These are phyloP conservation scores for Galeopsomyia nigrocyanea DNA, from an alignment of 2,888 invertebrate species.

Conservation along the genomic window DNA sequence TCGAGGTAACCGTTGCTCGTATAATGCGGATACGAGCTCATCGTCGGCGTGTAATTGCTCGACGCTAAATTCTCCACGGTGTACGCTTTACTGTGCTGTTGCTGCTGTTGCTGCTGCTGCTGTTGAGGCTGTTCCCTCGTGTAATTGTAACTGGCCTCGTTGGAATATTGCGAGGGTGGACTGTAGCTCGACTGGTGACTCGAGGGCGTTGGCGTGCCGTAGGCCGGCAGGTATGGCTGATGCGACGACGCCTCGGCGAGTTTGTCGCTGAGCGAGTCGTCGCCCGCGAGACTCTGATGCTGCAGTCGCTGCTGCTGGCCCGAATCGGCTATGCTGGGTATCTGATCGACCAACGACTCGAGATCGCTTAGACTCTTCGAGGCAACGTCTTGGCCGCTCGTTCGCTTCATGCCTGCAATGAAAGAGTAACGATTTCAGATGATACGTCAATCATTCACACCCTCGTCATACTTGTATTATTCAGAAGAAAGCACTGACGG, in stretches of 20 bases:
- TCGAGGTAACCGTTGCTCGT: slow-evolving; percentile 65
- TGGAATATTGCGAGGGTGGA: slow-evolving; percentile 62
- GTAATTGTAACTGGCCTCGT: slow-evolving; percentile 52
- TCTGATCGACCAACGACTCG: slow-evolving; percentile 92
- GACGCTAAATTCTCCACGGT: slow-evolving; percentile 68
- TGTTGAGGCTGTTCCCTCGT: slow-evolving; percentile 51
- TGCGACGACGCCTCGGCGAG: slow-evolving; percentile 58
- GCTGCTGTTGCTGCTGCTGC: slow-evolving; percentile 57
- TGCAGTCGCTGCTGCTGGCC: slow-evolving; percentile 63
- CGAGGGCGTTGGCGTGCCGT: slow-evolving; percentile 40
- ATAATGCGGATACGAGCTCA: slow-evolving; percentile 41
- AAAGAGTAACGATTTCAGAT: too few relatives aligned
- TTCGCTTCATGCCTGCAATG: slow-evolving; percentile 59
- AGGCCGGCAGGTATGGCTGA: slow-evolving; percentile 55
- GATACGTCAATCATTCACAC: neutral
- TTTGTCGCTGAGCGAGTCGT: slow-evolving; percentile 60
- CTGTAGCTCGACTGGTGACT: slow-evolving; percentile 55
- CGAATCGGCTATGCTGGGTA: slow-evolving; percentile 87
- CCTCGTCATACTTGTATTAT: too few relatives aligned
- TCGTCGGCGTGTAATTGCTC: slow-evolving; percentile 66
- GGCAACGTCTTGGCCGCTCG: slow-evolving; percentile 79
- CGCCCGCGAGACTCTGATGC: slow-evolving; percentile 58
- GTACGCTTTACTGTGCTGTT: slow-evolving; percentile 66
- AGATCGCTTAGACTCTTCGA: slow-evolving; percentile 88
- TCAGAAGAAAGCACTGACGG: too few relatives aligned